Base-by-base conservation (phyloP, 2,113 vertebrate species). In the Vulpes vulpes region DNA sequence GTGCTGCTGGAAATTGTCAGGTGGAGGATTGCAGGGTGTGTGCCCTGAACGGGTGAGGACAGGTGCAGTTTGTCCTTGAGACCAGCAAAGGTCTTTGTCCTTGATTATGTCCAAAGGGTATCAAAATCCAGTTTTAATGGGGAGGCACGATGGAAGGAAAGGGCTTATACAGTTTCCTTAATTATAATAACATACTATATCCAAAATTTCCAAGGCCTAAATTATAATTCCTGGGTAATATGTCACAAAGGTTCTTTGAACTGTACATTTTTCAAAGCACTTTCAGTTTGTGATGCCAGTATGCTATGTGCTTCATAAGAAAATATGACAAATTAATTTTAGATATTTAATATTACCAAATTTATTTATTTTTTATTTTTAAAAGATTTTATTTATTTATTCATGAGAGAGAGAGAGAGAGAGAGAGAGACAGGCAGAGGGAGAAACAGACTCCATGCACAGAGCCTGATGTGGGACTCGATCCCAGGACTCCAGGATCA, bases 11-110 rank as follows among this genome's bases (percentile, higher is more conserved):
- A 11, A 38, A 2, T 64, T 62, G 25, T 14, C 27, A 76, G 38
- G 16, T 9, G 10, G 60, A 64, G 22, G 38, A 55, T 65, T 92
- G 14, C 4, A 11, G 19, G 57, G 38, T 27, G 22, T 25, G 23
- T 22, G 5, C 5, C 1, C 11, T 76, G 49, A 3, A 4, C 5
- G 12, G 1, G 1, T 25, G 15, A 38, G 57, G 2, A 30, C 7
- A 43, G 87, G 43, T 20, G 3, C 22, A 88, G 20, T 57, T 55
- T 62, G 8, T 30, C 20, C 11, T 60, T 65, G 83, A 87, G 64
- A 65, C 5, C 11, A 64, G 74, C 7, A 95, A 86, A 73, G 12
- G 0, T 22, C 35, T 22, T 93, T 81, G 19, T 38, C 49, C 32
- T 74, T 64, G 49, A 38, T 85, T 94, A 81, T 85, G 3, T 25